Percentiles rank a stretch among this genome's conserved stretches.
Evolutionary conservation across 1,140 invertebrate genomes (phyloP).

Genomic region (Paraescarpia echinospica): DNA sequence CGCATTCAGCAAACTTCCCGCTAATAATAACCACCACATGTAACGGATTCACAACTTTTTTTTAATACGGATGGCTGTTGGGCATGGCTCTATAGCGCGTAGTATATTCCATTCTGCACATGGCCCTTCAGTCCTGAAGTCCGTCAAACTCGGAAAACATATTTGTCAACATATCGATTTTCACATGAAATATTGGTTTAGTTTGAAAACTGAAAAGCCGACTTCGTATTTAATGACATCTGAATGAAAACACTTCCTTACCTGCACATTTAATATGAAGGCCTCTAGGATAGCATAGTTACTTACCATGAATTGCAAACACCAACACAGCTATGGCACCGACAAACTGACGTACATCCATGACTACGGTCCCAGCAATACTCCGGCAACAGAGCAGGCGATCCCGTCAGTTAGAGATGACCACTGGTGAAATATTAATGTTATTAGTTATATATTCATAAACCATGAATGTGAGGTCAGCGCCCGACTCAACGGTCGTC

Average conservation of each 20-base stretch:
- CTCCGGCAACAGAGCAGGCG: background rate
- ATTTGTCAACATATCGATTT: background rate
- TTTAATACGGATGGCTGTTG: too few species aligned
- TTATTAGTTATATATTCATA: background rate
- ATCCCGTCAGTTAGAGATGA: background rate
- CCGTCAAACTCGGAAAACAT: too few species aligned
- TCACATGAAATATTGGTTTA: background rate
- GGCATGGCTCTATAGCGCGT: too few species aligned
- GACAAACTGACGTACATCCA: background rate
- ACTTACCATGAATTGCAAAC: background rate
- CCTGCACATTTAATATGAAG: background rate
- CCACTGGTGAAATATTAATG: background rate
- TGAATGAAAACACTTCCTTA: background rate
- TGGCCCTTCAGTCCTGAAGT: too few species aligned
- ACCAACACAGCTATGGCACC: background rate
- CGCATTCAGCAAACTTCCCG: too few species aligned
- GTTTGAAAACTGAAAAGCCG: background rate
- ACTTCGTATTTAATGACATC: background rate
- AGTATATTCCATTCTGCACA: too few species aligned
- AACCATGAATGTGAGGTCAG: background rate
- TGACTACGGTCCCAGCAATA: background rate
- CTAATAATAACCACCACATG: too few species aligned
- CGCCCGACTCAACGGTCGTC: background rate
- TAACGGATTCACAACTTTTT: too few species aligned
- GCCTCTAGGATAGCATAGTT: background rate